Conservation (phyloP, 2,113 vertebrate genomes). For the Ginglymostoma cirratum region DNA sequence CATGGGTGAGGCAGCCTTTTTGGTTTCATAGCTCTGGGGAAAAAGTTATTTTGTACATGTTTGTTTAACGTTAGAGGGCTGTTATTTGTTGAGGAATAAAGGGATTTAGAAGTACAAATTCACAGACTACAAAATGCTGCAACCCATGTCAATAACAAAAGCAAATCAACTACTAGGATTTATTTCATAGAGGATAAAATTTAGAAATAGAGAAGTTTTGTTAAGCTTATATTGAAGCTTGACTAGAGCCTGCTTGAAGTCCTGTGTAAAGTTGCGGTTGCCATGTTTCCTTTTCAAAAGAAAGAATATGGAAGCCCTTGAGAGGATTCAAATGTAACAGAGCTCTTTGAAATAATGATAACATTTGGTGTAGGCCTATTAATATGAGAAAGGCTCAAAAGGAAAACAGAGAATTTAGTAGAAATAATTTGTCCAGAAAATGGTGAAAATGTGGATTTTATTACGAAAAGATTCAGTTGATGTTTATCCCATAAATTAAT, state of each 20-base stretch:
- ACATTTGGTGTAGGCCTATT: too few relatives aligned
- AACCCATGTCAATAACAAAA: background rate
- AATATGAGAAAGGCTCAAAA: background rate
- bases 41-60: background rate
- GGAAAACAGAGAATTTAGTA: too few relatives aligned
- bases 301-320: too few relatives aligned
- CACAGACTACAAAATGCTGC: background rate
- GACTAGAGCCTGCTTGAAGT: too few relatives aligned
- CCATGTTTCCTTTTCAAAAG: too few relatives aligned
- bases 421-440: background rate
- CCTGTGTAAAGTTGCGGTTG: too few relatives aligned
- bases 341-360: too few relatives aligned
- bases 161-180: background rate
- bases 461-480: background rate
- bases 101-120: background rate
- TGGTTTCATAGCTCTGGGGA: background rate
- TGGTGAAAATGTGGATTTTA: background rate
- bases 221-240: background rate
- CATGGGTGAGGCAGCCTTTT: slow-evolving; percentile 57
- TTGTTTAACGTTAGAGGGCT: background rate
- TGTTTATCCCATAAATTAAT: background rate
- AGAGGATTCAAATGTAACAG: too few relatives aligned
- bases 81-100: background rate
- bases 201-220: background rate
- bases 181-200: background rate